A percentile compares a stretch with the other conserved stretches of the same genome.
Conservation (phyloP, 2,888 invertebrate species). For the Agonopterix alstromeriana region DNA sequence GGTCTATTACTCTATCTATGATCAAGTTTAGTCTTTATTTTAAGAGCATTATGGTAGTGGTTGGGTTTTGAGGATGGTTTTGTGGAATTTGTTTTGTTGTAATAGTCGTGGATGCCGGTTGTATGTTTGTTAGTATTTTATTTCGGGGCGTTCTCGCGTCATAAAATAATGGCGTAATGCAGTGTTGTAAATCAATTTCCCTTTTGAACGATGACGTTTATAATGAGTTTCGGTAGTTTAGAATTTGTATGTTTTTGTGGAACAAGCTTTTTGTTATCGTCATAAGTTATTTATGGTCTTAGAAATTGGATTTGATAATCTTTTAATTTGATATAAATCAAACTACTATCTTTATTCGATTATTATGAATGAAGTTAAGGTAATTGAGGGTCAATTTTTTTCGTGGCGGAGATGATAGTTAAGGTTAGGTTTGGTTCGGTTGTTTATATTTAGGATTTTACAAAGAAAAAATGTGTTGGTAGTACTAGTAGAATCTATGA, state of each 20-base stretch:
- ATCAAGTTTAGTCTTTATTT: conserved; percentile 29
- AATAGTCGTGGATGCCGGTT: conserved; percentile 74
- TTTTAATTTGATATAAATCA: no score
- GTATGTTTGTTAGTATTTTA: conserved; percentile 76
- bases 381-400: no score
- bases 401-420: no score
- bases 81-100: conserved; percentile 38
- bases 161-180: conserved; percentile 75
- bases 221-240: conserved; percentile 65
- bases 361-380: no score
- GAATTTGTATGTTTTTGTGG: conserved; percentile 46
- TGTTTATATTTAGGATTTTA: no score
- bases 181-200: conserved; percentile 71
- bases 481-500: no score
- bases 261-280: conserved; percentile 45
- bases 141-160: conserved; percentile 74
- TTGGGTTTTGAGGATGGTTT: conserved; percentile 9
- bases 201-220: conserved; percentile 68
- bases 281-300: conserved; percentile 40
- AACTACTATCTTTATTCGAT: no score
- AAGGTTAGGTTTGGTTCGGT: no score
- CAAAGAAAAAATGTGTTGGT: no score
- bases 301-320: not conserved
- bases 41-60: conserved; percentile 12
- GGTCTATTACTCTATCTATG: conserved; percentile 11